Conservation (phyloP, 2,888 invertebrate species). For the Yponomeuta malinellus region DNA sequence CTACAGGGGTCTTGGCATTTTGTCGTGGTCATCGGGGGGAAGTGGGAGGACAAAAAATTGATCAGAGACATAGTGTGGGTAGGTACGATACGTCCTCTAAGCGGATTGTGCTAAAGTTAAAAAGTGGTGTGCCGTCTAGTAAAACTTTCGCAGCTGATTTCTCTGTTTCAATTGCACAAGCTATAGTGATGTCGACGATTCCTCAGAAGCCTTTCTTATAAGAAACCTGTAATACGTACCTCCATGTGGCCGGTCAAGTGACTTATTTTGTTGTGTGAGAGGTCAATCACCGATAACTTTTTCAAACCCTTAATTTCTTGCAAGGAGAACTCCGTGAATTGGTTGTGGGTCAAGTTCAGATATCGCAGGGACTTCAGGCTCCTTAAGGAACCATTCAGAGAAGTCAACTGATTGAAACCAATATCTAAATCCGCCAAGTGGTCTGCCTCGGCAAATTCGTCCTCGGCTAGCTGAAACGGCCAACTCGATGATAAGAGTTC, state of each 20-base stretch:
- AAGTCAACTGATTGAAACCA: constrained; percentile 82
- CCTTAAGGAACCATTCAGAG: constrained; percentile 83
- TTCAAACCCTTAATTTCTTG: constrained; percentile 85
- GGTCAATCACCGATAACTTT: constrained; percentile 81
- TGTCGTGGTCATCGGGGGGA: too few relatives aligned
- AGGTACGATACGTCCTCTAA: too few relatives aligned
- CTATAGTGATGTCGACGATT: too few relatives aligned
- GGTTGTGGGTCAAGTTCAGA: constrained; percentile 85
- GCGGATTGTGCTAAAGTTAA: too few relatives aligned
- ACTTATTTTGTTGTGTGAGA: constrained; percentile 84
- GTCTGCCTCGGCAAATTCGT: constrained; percentile 85
- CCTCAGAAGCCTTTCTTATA: too few relatives aligned
- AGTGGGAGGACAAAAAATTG: too few relatives aligned
- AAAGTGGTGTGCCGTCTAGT: too few relatives aligned
- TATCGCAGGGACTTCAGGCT: constrained; percentile 80
- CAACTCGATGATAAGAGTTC: not conserved
- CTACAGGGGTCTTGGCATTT: too few relatives aligned
- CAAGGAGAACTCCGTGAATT: constrained; percentile 85
- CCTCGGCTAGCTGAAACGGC: constrained; percentile 76
- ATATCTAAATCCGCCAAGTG: constrained; percentile 81
- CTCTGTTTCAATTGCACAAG: too few relatives aligned
- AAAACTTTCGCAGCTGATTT: too few relatives aligned
- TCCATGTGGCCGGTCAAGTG: constrained; percentile 80
- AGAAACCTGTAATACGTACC: constrained; percentile 47
- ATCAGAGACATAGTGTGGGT: too few relatives aligned